Conservation (phyloP, 2,113 vertebrate genomes). For the Chionis minor region DNA sequence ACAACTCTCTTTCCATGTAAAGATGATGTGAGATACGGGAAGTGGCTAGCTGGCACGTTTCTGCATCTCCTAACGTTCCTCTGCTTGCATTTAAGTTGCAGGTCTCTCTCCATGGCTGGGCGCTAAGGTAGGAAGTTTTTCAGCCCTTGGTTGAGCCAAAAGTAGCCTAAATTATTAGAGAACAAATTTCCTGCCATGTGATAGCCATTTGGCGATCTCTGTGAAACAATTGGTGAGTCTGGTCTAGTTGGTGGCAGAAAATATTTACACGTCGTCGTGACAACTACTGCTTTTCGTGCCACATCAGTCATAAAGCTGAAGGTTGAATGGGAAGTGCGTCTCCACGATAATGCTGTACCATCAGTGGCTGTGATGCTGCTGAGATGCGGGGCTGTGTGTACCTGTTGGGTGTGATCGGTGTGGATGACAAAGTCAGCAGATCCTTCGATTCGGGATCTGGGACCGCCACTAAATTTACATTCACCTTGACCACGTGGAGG, state of each 20-base stretch:
- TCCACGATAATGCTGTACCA: neutral
- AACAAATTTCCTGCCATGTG: neutral
- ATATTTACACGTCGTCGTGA: fast-evolving
- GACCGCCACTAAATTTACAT: neutral
- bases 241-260: neutral
- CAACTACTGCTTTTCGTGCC: neutral
- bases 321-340: neutral
- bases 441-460: neutral
- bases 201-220: neutral
- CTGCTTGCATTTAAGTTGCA: neutral
- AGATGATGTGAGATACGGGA: neutral
- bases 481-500: fast-evolving
- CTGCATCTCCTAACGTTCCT: neutral
- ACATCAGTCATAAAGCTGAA: neutral
- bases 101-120: neutral
- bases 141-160: neutral
- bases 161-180: neutral
- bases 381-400: neutral
- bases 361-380: neutral
- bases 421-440: neutral
- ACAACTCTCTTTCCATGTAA: neutral
- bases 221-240: fast-evolving
- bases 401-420: fast-evolving
- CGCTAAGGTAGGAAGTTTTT: neutral
- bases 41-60: neutral